Conservation (phyloP, 2,888 invertebrate species). For the Nomada fabriciana region DNA sequence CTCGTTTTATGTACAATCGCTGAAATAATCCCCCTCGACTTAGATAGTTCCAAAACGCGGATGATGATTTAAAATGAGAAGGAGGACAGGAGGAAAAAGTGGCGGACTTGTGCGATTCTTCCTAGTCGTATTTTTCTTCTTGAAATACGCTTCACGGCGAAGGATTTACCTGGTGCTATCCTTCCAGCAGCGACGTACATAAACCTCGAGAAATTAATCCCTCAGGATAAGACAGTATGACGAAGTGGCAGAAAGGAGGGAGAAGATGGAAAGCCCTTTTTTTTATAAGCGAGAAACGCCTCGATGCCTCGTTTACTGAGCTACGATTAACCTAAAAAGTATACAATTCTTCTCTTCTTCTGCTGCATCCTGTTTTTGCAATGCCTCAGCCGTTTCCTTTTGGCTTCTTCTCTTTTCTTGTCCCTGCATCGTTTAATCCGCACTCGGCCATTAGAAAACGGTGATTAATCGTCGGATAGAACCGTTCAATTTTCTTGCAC, state of each 20-base stretch:
- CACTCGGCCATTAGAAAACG: background rate
- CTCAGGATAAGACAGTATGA: slow-evolving; percentile 75
- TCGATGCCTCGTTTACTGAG: slow-evolving; percentile 76
- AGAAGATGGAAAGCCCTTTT: slow-evolving; percentile 65
- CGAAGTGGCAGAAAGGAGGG: slow-evolving; percentile 54
- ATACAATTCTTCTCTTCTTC: slow-evolving; percentile 57
- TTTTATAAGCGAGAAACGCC: slow-evolving; percentile 70
- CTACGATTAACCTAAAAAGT: slow-evolving; percentile 79
- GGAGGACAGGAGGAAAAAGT: slow-evolving; percentile 15
- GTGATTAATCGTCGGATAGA: background rate
- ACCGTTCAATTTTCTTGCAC: background rate
- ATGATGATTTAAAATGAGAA: slow-evolving; percentile 60
- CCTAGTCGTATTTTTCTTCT: slow-evolving; percentile 67
- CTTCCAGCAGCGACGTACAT: slow-evolving; percentile 66
- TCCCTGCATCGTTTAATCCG: background rate
- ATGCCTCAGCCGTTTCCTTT: background rate
- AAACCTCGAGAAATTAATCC: slow-evolving; percentile 78
- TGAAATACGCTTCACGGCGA: slow-evolving; percentile 61
- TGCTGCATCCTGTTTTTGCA: slow-evolving; percentile 16
- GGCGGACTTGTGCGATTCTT: slow-evolving; percentile 60
- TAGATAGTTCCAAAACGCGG: slow-evolving; percentile 17
- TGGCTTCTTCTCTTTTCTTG: slow-evolving; percentile 1
- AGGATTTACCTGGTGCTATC: slow-evolving; percentile 69
- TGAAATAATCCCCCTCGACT: slow-evolving; percentile 50
- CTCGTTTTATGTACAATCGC: background rate